A percentile compares a stretch with the other conserved stretches of the same genome.
Evolutionary conservation across 1,140 invertebrate species (phyloP).

Genomic region (Pachyrhynchus sulphureomaculatus): DNA sequence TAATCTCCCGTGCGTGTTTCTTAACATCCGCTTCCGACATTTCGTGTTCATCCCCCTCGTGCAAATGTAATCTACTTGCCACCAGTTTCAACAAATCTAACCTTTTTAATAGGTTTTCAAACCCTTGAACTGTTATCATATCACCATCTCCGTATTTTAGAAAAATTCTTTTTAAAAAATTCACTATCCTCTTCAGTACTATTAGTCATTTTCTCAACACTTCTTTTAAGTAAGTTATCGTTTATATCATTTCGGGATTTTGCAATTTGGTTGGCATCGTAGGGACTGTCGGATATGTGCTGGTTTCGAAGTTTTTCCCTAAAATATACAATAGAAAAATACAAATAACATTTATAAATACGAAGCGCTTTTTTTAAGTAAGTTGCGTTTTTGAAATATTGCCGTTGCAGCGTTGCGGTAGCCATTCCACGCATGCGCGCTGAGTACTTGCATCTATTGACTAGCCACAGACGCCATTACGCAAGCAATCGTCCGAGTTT

Average conservation of each 20-base stretch:
- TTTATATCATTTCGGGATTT: neutral
- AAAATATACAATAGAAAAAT: too few relatives aligned
- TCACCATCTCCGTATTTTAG: conserved; percentile 58
- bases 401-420: too few relatives aligned
- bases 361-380: too few relatives aligned
- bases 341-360: too few relatives aligned
- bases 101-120: conserved; percentile 64
- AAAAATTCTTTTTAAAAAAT: conserved; percentile 53
- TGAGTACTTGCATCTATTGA: too few relatives aligned
- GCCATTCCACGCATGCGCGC: too few relatives aligned
- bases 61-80: conserved; percentile 53
- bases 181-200: conserved; percentile 18
- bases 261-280: neutral
- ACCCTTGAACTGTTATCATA: conserved; percentile 65
- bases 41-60: conserved; percentile 17
- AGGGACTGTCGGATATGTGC: neutral
- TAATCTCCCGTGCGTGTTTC: conserved; percentile 26
- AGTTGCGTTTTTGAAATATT: too few relatives aligned
- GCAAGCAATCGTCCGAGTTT: too few relatives aligned
- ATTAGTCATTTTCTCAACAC: neutral
- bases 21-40: conserved; percentile 3
- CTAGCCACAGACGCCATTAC: too few relatives aligned
- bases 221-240: conserved; percentile 1
- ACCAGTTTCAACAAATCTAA: conserved; percentile 55
- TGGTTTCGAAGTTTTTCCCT: conserved; percentile 2